phyloP scores from a whole-genome alignment of 2,113 vertebrate species.

The Myrmophylax atrothorax region DNA sequence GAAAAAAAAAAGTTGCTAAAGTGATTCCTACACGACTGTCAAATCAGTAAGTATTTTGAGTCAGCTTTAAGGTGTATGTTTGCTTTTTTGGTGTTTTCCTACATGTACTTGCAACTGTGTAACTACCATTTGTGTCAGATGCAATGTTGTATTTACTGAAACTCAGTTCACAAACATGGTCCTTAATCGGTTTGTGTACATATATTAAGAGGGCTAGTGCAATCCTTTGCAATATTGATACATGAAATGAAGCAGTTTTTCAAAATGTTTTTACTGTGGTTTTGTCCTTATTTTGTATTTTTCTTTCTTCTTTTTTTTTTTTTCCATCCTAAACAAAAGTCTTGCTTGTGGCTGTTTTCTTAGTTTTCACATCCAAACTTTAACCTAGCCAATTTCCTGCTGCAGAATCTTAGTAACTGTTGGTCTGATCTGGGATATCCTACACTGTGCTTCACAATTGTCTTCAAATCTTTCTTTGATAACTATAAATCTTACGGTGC shows the following conservation, averaged over 20 bases:
- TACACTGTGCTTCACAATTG: background rate
- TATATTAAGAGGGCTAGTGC: background rate
- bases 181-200: background rate
- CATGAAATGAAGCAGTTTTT: background rate
- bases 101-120: background rate
- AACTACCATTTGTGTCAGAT: background rate
- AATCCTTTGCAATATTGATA: background rate
- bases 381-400: background rate
- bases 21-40: background rate
- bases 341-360: background rate
- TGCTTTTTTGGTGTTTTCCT: background rate
- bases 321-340: background rate
- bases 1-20: background rate
- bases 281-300: background rate
- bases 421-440: background rate
- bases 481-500: background rate
- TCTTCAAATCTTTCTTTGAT: background rate
- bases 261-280: background rate
- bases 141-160: background rate
- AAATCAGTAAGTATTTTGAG: background rate
- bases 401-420: background rate
- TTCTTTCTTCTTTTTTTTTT: background rate
- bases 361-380: background rate
- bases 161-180: background rate
- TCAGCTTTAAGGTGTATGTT: background rate